phyloP scores from a whole-genome alignment of 2,888 invertebrate genomes.

The Anodontia alba region DNA sequence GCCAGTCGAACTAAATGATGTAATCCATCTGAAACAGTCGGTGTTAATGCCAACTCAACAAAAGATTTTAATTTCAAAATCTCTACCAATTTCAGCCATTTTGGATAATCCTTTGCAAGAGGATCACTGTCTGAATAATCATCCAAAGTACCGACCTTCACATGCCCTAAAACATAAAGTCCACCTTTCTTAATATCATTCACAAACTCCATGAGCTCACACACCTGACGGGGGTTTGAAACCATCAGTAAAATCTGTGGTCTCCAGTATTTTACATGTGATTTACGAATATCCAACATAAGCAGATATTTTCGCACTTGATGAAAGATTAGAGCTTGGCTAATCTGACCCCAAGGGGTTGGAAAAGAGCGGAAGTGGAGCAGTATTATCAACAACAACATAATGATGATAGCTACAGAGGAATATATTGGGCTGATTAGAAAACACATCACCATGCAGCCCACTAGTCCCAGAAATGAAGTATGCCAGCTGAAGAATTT shows the following conservation, averaged over 20 bases:
- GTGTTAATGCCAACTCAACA: constrained; percentile 95
- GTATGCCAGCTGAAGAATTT: constrained; percentile 98
- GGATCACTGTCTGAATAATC: constrained; percentile 88
- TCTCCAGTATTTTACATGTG: constrained; percentile 99
- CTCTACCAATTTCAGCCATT: constrained; percentile 97
- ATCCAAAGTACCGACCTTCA: constrained; percentile 87
- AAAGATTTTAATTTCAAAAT: constrained; percentile 96
- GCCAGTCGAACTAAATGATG: constrained; percentile 95
- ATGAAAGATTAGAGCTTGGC: constrained; percentile 99
- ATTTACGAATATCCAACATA: constrained; percentile 96
- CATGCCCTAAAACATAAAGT: constrained; percentile 94
- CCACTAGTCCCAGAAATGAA: constrained; percentile 93
- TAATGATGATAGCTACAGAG: constrained; percentile 93
- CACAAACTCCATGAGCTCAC: constrained; percentile 97
- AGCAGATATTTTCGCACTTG: constrained; percentile 98
- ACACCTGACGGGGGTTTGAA: constrained; percentile 94
- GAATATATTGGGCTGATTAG: constrained; percentile 96
- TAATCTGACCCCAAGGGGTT: constrained; percentile 98
- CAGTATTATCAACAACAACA: constrained; percentile 94
- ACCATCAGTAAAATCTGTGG: constrained; percentile 98
- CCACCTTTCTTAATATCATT: constrained; percentile 98
- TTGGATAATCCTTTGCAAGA: constrained; percentile 91
- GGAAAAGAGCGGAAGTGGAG: constrained; percentile 94
- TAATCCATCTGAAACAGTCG: constrained; percentile 94
- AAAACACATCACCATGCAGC: constrained; percentile 97